Evolutionary conservation across 2,113 vertebrate species (phyloP), one percentile per base, ranked within the genome.

Genomic region (Choloepus hoffmanni): DNA sequence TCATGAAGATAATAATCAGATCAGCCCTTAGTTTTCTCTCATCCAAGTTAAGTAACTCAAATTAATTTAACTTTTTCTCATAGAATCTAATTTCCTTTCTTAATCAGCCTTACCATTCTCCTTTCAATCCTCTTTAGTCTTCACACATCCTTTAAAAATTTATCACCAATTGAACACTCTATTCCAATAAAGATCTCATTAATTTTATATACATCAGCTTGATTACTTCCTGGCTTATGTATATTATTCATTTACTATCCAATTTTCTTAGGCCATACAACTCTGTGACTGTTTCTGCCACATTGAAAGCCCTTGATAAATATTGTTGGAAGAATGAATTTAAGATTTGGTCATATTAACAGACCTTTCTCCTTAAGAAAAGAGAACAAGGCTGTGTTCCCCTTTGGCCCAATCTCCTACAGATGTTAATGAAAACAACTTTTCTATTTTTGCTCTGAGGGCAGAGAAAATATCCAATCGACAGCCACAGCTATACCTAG

Each of bases 11-110:
- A 28, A 77, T 60, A 81, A 79, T 81, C 43, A 88, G 85, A 28
- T 88, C n/a, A 89, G 89, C 7, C 18, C 43, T 88, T 82, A 50
- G 55, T 43, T 18, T 95, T 89, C 76, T 93, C 55, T 93, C 90
- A 40, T 94, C 67, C 18, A 92, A 18, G 36, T 65, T 55, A 76
- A 85, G 40, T 83, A 93, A 65, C 50, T 79, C 10, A 65, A 84
- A 58, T 79, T 83, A 92, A 89, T 91, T 88, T 84, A 70, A 79
- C 74, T 40, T 94, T 90, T 89, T 53, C 40, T 82, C 63, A 60
- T 36, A 91, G 63, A 95, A 72, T 43, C 62, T 68, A 92, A 88
- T 91, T 89, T 92, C 86, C 45, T 90, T 73, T 89, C 36, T 58
- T 85, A 84, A 87, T 90, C 45, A 82, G 55, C 81, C 53, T 82